Evolutionary conservation across 2,888 invertebrate genomes (phyloP).

Genomic region (Microplitis manilae): DNA sequence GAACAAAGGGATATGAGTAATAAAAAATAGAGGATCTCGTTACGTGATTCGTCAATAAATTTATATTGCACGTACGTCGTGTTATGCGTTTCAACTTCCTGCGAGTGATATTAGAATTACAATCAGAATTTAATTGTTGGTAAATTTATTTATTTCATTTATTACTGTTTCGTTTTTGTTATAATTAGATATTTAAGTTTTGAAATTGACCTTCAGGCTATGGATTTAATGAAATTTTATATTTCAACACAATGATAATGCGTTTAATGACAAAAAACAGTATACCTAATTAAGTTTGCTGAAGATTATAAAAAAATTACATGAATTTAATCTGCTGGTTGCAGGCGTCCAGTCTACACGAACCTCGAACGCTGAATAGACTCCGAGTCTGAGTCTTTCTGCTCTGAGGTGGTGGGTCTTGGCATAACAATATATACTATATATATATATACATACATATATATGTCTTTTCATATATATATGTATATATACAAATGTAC

Average conservation of each 20-base stretch:
- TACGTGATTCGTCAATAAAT: slow-evolving; percentile 53
- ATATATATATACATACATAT: slow-evolving; percentile 10
- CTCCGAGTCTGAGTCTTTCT: slow-evolving; percentile 9
- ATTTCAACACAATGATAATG: not conserved
- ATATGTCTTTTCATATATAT: not conserved
- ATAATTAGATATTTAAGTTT: not conserved
- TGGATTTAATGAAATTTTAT: not conserved
- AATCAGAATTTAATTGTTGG: not conserved
- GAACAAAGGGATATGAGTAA: slow-evolving; percentile 29
- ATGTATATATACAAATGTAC: slow-evolving; percentile 5
- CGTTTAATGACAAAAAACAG: not conserved
- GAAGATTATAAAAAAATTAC: not conserved
- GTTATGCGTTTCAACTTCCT: slow-evolving; percentile 31
- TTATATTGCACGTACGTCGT: slow-evolving; percentile 51
- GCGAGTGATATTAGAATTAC: slow-evolving; percentile 5
- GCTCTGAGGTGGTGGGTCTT: slow-evolving; percentile 23
- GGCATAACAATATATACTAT: not conserved
- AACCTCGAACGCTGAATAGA: not conserved
- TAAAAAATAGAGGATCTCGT: slow-evolving; percentile 30
- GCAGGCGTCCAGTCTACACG: not conserved
- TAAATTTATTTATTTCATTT: not conserved
- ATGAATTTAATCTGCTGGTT: not conserved
- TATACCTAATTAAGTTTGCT: not conserved
- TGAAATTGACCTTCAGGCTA: not conserved
- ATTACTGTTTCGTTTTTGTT: not conserved